Base-by-base conservation (phyloP, 1,140 invertebrate genomes). In the Dreissena polymorpha region DNA sequence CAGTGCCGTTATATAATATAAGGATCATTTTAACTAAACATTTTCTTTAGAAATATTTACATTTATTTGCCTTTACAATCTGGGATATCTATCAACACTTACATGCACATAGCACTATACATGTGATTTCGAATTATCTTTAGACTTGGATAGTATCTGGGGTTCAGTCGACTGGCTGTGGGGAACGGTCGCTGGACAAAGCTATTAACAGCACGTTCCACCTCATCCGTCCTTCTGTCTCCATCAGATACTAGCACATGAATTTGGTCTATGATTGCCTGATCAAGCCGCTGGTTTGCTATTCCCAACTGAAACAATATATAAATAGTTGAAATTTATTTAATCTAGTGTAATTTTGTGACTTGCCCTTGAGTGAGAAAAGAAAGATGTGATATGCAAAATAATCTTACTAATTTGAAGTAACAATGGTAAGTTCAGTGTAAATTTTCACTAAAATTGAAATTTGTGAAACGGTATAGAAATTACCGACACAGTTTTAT, bases 111-210 rank as follows among this genome's bases (percentile, higher is more conserved):
- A 23, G 57, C 57, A 18, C 16, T n/a, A 60, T 60, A 60, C 57
- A 60, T 60, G 57, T 60, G 57, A 23, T 60, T 60, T 60, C 57
- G 16, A n/a, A 60, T 60, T 18, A 60, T 60, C 57, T 60, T 60
- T 23, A 2, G 57, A 23, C 57, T 60, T 60, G 57, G 57, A 60
- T 60, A 60, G 21, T n/a, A 60, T 60, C 57, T 60, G 57, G 16
- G 16, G 21, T 60, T 60, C 57, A 60, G 57, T n/a, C 57, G 57
- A 23, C 57, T 60, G 21, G 57, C 57, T n/a, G 57, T n/a, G 16
- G 57, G 57, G 21, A 60, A 60, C 21, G 2, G 57, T 23, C 57
- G 57, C 21, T 60, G 16, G 16, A 23, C 21, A 23, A 60, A 60
- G 21, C 57, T 23, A 60, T n/a, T 60, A n/a, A 60, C 21, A 60